phyloP scores from a whole-genome alignment of 2,797 vertebrate species.

The Tokudaia muenninki region DNA sequence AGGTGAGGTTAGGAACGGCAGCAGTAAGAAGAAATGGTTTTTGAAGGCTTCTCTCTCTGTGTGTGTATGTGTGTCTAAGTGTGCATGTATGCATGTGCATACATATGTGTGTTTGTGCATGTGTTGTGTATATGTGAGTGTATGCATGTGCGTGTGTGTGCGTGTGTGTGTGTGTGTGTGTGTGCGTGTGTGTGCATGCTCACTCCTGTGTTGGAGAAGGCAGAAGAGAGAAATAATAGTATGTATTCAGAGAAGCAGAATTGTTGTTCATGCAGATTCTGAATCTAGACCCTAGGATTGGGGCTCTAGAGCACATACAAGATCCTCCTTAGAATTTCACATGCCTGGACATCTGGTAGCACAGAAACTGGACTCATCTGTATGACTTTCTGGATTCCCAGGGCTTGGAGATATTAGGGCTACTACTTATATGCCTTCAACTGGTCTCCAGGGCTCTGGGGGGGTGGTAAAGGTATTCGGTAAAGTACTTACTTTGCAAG shows the following conservation, averaged over 20 bases:
- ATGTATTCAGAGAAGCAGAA: constrained; percentile 5
- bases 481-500: not conserved
- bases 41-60: not conserved
- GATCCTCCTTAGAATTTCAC: not conserved
- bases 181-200: too few species aligned
- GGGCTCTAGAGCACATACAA: not conserved
- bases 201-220: not conserved
- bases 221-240: constrained; percentile 1
- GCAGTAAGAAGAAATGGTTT: not conserved
- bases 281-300: not conserved
- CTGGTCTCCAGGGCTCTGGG: not conserved
- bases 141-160: not conserved
- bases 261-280: not conserved
- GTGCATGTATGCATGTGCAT: not conserved
- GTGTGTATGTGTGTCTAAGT: too few species aligned
- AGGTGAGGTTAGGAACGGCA: not conserved
- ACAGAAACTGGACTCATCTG: not conserved
- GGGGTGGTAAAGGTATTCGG: not conserved
- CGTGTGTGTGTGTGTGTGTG: not conserved
- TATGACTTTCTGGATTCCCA: not conserved
- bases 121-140: not conserved
- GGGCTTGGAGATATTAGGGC: not conserved
- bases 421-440: not conserved
- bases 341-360: not conserved
- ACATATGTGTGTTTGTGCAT: not conserved